Conservation (phyloP, 2,797 vertebrate genomes). For the Chaunax sp. region DNA sequence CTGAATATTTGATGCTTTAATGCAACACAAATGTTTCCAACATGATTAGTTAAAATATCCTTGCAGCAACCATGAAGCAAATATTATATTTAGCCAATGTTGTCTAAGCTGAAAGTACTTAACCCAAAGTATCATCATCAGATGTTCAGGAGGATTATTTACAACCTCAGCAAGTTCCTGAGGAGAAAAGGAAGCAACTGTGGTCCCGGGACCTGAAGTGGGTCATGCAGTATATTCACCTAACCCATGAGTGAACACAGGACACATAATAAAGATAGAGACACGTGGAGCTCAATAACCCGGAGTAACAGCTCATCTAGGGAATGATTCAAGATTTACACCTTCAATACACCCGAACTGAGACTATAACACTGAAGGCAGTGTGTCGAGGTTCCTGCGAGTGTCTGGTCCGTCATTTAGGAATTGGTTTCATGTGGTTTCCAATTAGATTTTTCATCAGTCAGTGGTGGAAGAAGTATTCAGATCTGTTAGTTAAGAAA, state of each 20-base stretch:
- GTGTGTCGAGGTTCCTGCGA: not conserved
- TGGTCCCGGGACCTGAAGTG: no score
- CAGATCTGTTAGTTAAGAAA: no score
- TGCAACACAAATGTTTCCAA: conserved; percentile 1
- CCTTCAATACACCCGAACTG: no score
- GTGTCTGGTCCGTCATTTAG: not conserved
- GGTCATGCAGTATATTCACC: not conserved
- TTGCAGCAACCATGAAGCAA: conserved; percentile 9
- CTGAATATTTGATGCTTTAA: conserved; percentile 7
- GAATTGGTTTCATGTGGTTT: no score
- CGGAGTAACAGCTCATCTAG: conserved; percentile 22
- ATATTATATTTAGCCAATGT: conserved; percentile 21
- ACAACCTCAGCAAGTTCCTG: conserved; percentile 37
- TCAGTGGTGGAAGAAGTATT: no score
- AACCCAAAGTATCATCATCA: not conserved
- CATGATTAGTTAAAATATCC: conserved; percentile 2
- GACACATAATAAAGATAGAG: conserved; percentile 35
- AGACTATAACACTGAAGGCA: no score
- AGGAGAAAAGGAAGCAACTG: conserved; percentile 17
- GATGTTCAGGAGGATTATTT: conserved; percentile 33
- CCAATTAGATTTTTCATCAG: no score
- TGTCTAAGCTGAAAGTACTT: not conserved
- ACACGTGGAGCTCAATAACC: conserved; percentile 19
- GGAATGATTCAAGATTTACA: no score
- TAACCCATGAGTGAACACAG: conserved; percentile 11